Evolutionary conservation across 2,797 vertebrate genomes (phyloP).

Genomic region (Myiothlypis chrysogaster): DNA sequence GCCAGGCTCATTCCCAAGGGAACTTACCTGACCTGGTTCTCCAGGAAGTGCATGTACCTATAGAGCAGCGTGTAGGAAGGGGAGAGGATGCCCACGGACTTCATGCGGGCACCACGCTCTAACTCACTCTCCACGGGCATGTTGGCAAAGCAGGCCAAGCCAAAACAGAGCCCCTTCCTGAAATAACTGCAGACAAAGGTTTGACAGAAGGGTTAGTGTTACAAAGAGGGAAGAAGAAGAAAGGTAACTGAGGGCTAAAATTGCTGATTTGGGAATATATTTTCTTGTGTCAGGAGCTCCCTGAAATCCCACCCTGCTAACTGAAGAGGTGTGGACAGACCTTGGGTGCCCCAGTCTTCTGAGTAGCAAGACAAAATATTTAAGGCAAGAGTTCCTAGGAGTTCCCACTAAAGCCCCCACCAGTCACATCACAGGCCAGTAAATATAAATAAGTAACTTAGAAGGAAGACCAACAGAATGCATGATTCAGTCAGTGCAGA

Average conservation of each 20-base stretch:
- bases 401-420: neutral
- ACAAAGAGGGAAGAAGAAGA: neutral
- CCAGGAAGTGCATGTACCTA: constrained; percentile 98
- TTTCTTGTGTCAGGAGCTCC: neutral
- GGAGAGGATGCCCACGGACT: constrained; percentile 95
- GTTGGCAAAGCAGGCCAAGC: constrained; percentile 97
- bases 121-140: constrained; percentile 97
- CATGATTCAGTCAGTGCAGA: neutral
- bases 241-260: neutral
- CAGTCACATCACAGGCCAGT: accelerated
- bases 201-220: neutral
- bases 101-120: constrained; percentile 96
- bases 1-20: neutral
- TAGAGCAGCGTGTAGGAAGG: constrained; percentile 97
- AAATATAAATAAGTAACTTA: neutral
- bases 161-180: constrained; percentile 94
- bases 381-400: neutral
- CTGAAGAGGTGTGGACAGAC: neutral
- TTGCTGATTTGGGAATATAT: neutral
- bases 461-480: neutral
- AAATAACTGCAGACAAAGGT: constrained; percentile 85
- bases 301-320: neutral
- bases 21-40: constrained; percentile 96
- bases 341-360: neutral
- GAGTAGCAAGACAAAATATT: neutral